Percentiles rank a stretch among this genome's conserved stretches.
Conservation (phyloP, 2,113 vertebrate genomes). For the Jacana jacana region DNA sequence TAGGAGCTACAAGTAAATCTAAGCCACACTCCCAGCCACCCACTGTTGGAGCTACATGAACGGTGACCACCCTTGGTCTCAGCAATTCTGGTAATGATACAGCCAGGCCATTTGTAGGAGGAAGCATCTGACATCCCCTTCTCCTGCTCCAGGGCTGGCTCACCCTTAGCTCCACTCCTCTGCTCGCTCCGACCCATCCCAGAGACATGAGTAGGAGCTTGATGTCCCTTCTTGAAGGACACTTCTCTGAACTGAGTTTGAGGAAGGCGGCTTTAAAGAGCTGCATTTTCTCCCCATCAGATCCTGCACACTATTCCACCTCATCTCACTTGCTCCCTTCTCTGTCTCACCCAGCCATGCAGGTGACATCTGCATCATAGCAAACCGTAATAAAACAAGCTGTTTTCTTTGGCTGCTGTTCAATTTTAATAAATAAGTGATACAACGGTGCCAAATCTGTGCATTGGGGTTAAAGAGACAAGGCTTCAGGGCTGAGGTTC, state of each 20-base stretch:
- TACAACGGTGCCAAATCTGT: neutral
- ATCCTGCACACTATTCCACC: neutral
- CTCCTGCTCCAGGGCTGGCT: neutral
- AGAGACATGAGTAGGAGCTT: rapidly evolving
- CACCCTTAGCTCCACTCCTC: neutral
- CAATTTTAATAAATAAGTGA: conserved; percentile 40
- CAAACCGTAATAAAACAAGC: rapidly evolving
- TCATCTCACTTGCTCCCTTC: neutral
- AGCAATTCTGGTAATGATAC: neutral
- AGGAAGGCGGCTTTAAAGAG: neutral
- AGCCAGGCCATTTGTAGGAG: neutral
- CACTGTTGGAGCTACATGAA: rapidly evolving
- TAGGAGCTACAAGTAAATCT: neutral
- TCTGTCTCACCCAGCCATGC: neutral
- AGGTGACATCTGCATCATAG: neutral
- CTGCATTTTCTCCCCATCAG: neutral
- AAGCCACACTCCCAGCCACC: neutral
- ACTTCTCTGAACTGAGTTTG: neutral
- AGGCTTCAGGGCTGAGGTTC: neutral
- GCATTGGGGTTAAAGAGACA: neutral
- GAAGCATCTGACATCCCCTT: neutral
- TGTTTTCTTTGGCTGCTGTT: neutral
- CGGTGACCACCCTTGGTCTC: rapidly evolving
- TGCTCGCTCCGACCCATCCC: neutral
- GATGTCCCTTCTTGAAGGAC: neutral